Conservation (phyloP, 1,140 invertebrate species). For the Orchesella cincta region DNA sequence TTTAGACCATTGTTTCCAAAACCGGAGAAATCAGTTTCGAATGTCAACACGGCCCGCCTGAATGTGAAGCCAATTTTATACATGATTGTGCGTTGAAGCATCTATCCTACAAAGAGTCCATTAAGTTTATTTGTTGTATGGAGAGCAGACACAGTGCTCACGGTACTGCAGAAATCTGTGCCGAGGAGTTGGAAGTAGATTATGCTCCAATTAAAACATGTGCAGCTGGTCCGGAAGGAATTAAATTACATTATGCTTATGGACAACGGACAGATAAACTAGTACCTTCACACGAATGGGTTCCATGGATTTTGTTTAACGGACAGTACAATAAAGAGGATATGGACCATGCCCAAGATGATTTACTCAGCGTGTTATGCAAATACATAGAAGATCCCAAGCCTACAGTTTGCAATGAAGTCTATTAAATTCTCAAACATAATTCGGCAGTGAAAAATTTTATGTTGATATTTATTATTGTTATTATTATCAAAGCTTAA, state of each 20-base stretch:
- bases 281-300: conserved; percentile 33
- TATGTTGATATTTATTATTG: background rate
- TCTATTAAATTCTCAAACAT: background rate
- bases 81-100: conserved; percentile 43
- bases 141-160: conserved; percentile 11
- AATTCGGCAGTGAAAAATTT: background rate
- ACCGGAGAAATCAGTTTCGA: conserved; percentile 23
- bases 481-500: background rate
- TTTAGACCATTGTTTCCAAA: conserved; percentile 6
- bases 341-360: conserved; percentile 35
- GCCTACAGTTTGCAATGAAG: conserved; percentile 38
- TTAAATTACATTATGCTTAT: conserved; percentile 9
- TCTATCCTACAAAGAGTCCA: background rate
- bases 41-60: conserved; percentile 44
- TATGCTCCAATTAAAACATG: conserved; percentile 33
- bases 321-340: conserved; percentile 32
- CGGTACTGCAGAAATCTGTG: conserved; percentile 28
- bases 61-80: conserved; percentile 43
- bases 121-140: conserved; percentile 37
- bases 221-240: conserved; percentile 29
- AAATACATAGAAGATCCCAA: conserved; percentile 30
- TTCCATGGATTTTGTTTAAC: conserved; percentile 45
- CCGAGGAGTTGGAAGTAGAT: conserved; percentile 26
- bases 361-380: conserved; percentile 36
- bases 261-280: conserved; percentile 37